Percentiles rank a stretch among this genome's conserved stretches.
These are phyloP conservation scores for Colossoma macropomum DNA, from an alignment of 2,113 vertebrate genomes.

Conservation along the genomic window DNA sequence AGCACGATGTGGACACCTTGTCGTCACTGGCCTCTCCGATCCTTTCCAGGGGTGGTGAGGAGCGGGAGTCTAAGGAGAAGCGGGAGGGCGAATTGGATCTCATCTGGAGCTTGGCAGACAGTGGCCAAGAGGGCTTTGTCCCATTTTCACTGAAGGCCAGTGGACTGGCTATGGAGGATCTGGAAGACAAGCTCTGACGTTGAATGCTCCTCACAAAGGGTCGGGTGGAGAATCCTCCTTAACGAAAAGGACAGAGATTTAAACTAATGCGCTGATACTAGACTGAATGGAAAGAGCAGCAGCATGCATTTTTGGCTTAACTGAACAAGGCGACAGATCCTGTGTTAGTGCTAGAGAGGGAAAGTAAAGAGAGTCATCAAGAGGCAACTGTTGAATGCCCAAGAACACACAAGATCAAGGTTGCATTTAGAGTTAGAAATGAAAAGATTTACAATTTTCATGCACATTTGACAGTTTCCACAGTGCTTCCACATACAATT, in stretches of 20 bases:
- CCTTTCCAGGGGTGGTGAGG: constrained; percentile 89
- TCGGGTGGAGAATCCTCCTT: constrained; percentile 94
- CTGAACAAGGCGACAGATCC: constrained; percentile 49
- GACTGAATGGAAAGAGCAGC: constrained; percentile 43
- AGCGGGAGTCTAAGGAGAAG: constrained; percentile 93
- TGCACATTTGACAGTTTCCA: not conserved
- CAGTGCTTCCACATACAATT: not conserved
- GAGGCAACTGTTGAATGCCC: constrained; percentile 33
- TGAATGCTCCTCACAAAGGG: constrained; percentile 97
- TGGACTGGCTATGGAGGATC: constrained; percentile 93
- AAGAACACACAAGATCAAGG: constrained; percentile 40
- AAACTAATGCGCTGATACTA: constrained; percentile 53
- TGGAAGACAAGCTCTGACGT: constrained; percentile 90
- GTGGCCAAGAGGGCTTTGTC: constrained; percentile 89
- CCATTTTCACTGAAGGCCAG: constrained; percentile 88
- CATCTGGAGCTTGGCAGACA: constrained; percentile 92
- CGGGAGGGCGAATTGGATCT: constrained; percentile 93
- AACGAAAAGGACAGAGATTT: constrained; percentile 52
- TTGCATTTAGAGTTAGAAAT: constrained; percentile 4
- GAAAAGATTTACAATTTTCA: not conserved
- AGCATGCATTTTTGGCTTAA: constrained; percentile 44
- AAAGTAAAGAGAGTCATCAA: constrained; percentile 52
- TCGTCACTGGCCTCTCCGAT: constrained; percentile 91
- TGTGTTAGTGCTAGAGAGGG: constrained; percentile 49
- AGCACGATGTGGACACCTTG: constrained; percentile 92